Evolutionary conservation across 2,113 vertebrate genomes (phyloP).

Genomic region (Ursus arctos): DNA sequence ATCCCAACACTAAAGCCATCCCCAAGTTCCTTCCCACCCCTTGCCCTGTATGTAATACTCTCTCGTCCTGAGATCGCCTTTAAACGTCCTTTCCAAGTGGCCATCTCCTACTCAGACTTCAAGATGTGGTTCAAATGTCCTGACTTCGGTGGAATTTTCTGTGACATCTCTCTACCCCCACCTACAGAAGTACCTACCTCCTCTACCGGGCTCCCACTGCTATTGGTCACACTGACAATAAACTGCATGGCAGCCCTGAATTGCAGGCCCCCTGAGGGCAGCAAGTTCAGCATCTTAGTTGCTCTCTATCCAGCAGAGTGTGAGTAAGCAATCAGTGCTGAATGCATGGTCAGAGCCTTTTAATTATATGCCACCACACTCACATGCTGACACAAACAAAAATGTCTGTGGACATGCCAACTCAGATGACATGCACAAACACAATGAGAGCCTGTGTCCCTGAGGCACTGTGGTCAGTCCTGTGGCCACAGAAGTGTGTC

Average conservation of each 20-base stretch:
- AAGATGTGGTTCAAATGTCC: neutral
- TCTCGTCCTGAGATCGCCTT: neutral
- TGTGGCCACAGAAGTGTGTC: neutral
- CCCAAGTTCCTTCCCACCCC: neutral
- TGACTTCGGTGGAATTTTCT: conserved; percentile 14
- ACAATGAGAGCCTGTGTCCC: neutral
- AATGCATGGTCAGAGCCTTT: neutral
- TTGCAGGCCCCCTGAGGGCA: neutral
- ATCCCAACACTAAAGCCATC: neutral
- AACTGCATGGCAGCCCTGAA: neutral
- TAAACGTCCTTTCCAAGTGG: neutral
- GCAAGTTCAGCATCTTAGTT: neutral
- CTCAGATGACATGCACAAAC: neutral
- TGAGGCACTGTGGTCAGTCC: neutral
- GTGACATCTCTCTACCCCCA: neutral
- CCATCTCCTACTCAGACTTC: neutral
- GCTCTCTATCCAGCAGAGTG: neutral
- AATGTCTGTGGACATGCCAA: neutral
- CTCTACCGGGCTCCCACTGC: neutral
- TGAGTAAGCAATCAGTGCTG: neutral
- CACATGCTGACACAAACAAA: neutral
- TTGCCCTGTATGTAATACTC: neutral
- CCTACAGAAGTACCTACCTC: neutral
- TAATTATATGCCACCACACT: neutral
- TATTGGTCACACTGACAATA: neutral